A percentile compares a stretch with the other conserved stretches of the same genome.
Evolutionary conservation across 2,113 vertebrate genomes (phyloP).

Genomic region (Irena cyanogastra): DNA sequence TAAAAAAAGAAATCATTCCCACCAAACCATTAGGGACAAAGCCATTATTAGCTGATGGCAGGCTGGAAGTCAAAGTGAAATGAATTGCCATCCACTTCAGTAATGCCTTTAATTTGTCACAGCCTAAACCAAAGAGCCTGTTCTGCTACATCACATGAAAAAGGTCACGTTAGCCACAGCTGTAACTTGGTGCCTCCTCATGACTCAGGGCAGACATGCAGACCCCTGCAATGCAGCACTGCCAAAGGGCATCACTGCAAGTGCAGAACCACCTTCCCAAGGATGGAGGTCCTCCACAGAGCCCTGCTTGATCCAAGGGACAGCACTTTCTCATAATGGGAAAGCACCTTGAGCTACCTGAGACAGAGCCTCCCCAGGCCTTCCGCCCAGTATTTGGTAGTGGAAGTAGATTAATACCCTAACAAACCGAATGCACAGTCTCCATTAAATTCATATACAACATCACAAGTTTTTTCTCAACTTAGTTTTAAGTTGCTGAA

Average conservation of each 20-base stretch:
- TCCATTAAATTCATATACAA: background rate
- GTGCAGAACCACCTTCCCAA: fast-evolving
- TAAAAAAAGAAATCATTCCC: background rate
- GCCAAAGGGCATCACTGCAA: background rate
- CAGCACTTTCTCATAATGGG: background rate
- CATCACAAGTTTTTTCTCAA: background rate
- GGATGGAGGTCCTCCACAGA: background rate
- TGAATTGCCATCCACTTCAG: background rate
- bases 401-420: background rate
- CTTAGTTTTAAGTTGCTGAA: background rate
- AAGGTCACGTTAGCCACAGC: fast-evolving
- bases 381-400: background rate
- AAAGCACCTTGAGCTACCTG: background rate
- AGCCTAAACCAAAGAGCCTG: background rate
- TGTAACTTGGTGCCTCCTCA: background rate
- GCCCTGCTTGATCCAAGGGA: background rate
- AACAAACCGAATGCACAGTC: background rate
- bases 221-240: background rate
- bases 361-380: background rate
- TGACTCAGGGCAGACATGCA: background rate
- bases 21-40: constrained; percentile 4
- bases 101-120: background rate
- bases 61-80: background rate
- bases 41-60: background rate
- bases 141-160: background rate